Evolutionary conservation across 1,140 invertebrate species (phyloP).

Genomic region (Geopemphigus sp.): DNA sequence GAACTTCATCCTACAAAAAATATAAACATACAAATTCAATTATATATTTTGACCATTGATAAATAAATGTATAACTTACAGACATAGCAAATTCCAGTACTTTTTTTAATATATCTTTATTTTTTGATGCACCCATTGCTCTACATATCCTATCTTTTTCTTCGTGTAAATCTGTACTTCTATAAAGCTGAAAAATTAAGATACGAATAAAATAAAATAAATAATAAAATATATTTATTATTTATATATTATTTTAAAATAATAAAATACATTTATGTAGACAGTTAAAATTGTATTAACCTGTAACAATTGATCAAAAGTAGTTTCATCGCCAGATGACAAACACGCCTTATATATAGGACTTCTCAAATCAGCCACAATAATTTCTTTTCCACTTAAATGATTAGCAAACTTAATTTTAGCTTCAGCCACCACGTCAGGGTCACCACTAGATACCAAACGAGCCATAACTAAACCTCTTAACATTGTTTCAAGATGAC

Average conservation of each 20-base stretch:
- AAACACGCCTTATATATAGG: constrained; percentile 85
- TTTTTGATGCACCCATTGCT: constrained; percentile 73
- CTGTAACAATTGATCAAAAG: constrained; percentile 75
- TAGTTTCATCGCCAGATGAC: constrained; percentile 66
- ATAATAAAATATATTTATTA: not conserved
- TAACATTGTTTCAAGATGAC: constrained; percentile 81
- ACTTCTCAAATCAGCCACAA: constrained; percentile 85
- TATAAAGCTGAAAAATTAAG: constrained; percentile 65
- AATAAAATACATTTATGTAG: not conserved
- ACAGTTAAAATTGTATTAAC: constrained; percentile 54
- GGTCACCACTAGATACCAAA: constrained; percentile 78
- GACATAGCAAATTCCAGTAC: constrained; percentile 89
- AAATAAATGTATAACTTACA: constrained; percentile 59
- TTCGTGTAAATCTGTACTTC: constrained; percentile 82
- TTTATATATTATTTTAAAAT: too few relatives aligned
- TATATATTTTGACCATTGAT: not conserved
- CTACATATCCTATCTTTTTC: constrained; percentile 86
- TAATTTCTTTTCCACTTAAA: constrained; percentile 60
- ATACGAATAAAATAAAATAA: too few relatives aligned
- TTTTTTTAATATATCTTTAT: constrained; percentile 68
- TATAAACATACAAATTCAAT: not conserved
- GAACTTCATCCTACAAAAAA: constrained; percentile 74
- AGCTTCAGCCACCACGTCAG: constrained; percentile 73
- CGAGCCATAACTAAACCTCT: constrained; percentile 77
- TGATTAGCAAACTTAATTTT: constrained; percentile 71